These are phyloP conservation scores for Tribolium freemani DNA, from an alignment of 2,888 invertebrate species.

Conservation along the genomic window DNA sequence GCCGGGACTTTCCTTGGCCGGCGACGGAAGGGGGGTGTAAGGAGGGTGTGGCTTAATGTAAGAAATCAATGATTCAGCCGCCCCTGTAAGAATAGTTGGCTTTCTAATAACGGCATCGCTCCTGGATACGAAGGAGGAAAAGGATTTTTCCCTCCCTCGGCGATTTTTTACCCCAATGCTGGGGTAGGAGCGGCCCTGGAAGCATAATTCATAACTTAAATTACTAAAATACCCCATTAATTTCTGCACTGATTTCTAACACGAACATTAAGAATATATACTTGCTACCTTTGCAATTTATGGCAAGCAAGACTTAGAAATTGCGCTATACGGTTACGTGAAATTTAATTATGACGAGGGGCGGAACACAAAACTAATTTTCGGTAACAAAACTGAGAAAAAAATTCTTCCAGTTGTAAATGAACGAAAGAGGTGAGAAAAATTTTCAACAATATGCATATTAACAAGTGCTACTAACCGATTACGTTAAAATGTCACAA, in stretches of 20 bases:
- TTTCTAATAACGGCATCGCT: slow-evolving; percentile 43
- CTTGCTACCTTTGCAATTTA: slow-evolving; percentile 43
- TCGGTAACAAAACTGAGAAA: no score
- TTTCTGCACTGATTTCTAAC: slow-evolving; percentile 64
- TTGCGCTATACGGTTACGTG: slow-evolving; percentile 36
- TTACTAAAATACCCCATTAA: slow-evolving; percentile 65
- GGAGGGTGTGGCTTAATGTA: slow-evolving; percentile 65
- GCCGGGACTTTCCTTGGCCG: slow-evolving; percentile 45
- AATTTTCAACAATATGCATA: no score
- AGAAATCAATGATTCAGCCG: slow-evolving; percentile 65
- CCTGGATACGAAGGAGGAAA: slow-evolving; percentile 28
- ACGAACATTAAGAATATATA: slow-evolving; percentile 51
- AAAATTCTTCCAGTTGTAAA: no score
- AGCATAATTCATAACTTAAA: slow-evolving; percentile 65
- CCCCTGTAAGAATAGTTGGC: slow-evolving; percentile 52
- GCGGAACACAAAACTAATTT: background rate
- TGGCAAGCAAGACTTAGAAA: slow-evolving; percentile 41
- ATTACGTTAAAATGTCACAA: no score
- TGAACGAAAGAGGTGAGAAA: no score
- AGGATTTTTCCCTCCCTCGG: slow-evolving; percentile 34
- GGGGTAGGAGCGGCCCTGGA: slow-evolving; percentile 50
- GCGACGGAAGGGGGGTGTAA: slow-evolving; percentile 52
- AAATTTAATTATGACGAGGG: slow-evolving; percentile 39
- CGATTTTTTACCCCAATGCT: background rate
- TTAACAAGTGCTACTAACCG: no score